Percentiles rank a stretch among this genome's conserved stretches.
Evolutionary conservation across 2,888 invertebrate species (phyloP).

Genomic region (Lapara coniferarum): DNA sequence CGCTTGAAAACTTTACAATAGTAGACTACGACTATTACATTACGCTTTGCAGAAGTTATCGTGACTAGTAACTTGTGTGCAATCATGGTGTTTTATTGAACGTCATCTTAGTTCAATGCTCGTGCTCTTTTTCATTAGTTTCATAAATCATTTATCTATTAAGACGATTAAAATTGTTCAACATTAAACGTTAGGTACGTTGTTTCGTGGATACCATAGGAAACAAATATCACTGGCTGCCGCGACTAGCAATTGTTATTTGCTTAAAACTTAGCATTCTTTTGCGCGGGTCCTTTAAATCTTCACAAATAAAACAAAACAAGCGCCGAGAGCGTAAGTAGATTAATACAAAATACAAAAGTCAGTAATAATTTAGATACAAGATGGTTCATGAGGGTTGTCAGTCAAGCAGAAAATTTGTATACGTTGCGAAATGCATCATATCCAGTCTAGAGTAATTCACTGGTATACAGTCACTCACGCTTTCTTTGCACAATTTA

Average conservation of each 20-base stretch:
- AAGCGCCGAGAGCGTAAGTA: constrained; percentile 24
- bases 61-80: constrained; percentile 45
- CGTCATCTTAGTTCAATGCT: constrained; percentile 44
- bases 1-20: constrained; percentile 39
- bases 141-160: constrained; percentile 50
- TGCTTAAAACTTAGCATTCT: too few species aligned
- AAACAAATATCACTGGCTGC: too few species aligned
- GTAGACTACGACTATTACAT: constrained; percentile 29
- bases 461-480: constrained; percentile 23
- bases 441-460: constrained; percentile 22
- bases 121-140: constrained; percentile 44
- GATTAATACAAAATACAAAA: constrained; percentile 29
- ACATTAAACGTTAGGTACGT: too few species aligned
- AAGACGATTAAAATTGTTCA: too few species aligned
- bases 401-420: constrained; percentile 48
- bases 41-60: constrained; percentile 39
- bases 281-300: not conserved
- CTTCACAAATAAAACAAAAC: not conserved
- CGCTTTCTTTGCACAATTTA: constrained; percentile 21
- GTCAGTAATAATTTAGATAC: not conserved
- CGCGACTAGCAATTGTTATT: not conserved
- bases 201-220: too few species aligned
- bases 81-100: constrained; percentile 42
- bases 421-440: constrained; percentile 40
- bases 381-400: constrained; percentile 4